phyloP scores from a whole-genome alignment of 35 echinoderm and acorn worm genomes.

The Apostichopus californicus region DNA sequence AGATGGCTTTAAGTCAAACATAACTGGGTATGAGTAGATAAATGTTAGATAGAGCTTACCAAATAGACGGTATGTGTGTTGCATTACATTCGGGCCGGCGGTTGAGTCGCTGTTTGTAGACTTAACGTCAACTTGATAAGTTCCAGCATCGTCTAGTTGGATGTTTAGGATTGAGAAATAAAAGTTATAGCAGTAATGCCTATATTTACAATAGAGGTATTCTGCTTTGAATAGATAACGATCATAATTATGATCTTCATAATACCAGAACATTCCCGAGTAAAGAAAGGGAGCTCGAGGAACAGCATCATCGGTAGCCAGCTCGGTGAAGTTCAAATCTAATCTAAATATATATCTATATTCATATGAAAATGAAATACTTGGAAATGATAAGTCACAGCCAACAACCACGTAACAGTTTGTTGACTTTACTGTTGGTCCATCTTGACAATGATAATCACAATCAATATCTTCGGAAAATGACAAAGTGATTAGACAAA shows the following conservation, averaged over 20 bases:
- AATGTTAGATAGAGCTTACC: too few species aligned
- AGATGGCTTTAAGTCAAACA: too few species aligned
- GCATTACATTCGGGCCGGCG: too few species aligned
- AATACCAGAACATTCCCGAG: not conserved
- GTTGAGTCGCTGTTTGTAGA: not conserved
- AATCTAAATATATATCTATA: not conserved
- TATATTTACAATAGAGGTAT: not conserved
- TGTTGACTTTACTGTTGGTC: not conserved
- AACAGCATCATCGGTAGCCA: too few species aligned
- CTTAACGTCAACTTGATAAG: not conserved
- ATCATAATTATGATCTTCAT: not conserved
- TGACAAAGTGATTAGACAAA: not conserved
- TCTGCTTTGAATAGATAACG: not conserved
- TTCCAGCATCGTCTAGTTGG: not conserved
- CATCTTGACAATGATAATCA: not conserved
- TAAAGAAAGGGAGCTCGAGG: not conserved
- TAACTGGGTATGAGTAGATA: too few species aligned
- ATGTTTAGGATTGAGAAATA: not conserved
- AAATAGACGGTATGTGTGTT: too few species aligned
- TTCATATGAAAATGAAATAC: not conserved
- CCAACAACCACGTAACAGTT: not conserved
- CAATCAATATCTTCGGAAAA: not conserved
- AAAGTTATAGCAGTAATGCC: not conserved
- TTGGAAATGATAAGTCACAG: constrained; percentile 1
- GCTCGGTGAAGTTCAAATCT: not conserved